Conservation (phyloP, 92 coral and sea anemone genomes). For the Pocillopora meandrina region DNA sequence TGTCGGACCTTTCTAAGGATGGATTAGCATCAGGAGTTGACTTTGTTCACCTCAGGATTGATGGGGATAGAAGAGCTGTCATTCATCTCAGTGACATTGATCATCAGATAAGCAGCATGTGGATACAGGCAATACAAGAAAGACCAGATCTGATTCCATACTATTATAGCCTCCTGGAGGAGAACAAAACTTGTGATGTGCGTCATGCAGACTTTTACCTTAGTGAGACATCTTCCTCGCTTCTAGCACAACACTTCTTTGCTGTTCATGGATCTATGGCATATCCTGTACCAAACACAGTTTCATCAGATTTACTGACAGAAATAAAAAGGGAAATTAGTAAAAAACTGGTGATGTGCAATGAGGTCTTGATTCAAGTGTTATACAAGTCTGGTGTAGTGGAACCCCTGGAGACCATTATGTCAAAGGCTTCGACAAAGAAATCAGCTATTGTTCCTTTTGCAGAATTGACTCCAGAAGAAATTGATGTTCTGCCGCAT, state of each 20-base stretch:
- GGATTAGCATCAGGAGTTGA: constrained; percentile 59
- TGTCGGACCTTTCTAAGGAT: constrained; percentile 53
- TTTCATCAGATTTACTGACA: constrained; percentile 36
- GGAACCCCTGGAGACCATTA: constrained; percentile 37
- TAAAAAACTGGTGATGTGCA: constrained; percentile 47
- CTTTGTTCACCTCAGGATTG: constrained; percentile 51
- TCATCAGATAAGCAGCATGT: constrained; percentile 64
- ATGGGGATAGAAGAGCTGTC: constrained; percentile 63
- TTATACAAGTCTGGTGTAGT: constrained; percentile 42
- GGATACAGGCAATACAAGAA: constrained; percentile 59
- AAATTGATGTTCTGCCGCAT: constrained; percentile 42
- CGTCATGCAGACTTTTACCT: constrained; percentile 52
- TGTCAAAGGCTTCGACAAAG: constrained; percentile 12
- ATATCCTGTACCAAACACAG: constrained; percentile 49
- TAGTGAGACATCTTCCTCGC: constrained; percentile 18
- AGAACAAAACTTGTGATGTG: constrained; percentile 43
- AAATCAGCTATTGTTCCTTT: constrained; percentile 40
- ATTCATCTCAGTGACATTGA: constrained; percentile 59
- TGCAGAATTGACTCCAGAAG: constrained; percentile 39
- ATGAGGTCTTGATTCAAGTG: constrained; percentile 27
- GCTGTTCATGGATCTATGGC: constrained; percentile 47
- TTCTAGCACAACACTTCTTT: constrained; percentile 49
- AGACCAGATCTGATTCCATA: constrained; percentile 44
- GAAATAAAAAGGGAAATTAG: constrained; percentile 41
- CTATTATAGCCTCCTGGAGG: constrained; percentile 44